phyloP scores from a whole-genome alignment of 1,140 invertebrate species.

The Caenorhabditis tropicalis region DNA sequence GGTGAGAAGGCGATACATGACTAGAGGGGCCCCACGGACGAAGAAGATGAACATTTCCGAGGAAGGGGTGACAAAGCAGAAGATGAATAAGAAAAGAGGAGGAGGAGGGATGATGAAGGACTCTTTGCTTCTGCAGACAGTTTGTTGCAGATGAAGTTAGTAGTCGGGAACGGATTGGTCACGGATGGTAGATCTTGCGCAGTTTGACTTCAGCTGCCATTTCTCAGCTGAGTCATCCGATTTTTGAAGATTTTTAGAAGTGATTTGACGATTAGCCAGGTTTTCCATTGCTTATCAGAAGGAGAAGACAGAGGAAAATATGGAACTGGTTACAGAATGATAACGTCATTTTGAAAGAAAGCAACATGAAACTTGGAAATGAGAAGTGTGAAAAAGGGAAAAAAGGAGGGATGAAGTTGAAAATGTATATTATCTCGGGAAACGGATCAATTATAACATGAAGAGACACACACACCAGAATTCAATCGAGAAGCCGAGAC shows the following conservation, averaged over 20 bases:
- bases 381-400: conserved; percentile 9
- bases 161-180: neutral
- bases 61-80: conserved; percentile 7
- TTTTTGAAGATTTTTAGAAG: neutral
- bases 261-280: too few relatives aligned
- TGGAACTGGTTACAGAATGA: neutral
- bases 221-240: neutral
- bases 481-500: neutral
- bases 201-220: neutral
- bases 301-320: too few relatives aligned
- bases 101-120: neutral
- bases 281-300: neutral
- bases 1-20: conserved; percentile 42
- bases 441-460: conserved; percentile 44
- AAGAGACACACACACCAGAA: conserved; percentile 8
- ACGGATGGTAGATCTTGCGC: neutral
- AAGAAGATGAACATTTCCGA: conserved; percentile 39
- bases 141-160: neutral
- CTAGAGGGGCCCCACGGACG: neutral
- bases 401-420: neutral
- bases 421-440: conserved; percentile 32
- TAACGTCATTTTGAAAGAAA: neutral
- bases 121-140: neutral
- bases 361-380: neutral
- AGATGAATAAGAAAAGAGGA: conserved; percentile 10